Percentiles rank a stretch among this genome's conserved stretches.
Conservation (phyloP, 2,888 invertebrate species). For the Oxyscelio sp. region DNA sequence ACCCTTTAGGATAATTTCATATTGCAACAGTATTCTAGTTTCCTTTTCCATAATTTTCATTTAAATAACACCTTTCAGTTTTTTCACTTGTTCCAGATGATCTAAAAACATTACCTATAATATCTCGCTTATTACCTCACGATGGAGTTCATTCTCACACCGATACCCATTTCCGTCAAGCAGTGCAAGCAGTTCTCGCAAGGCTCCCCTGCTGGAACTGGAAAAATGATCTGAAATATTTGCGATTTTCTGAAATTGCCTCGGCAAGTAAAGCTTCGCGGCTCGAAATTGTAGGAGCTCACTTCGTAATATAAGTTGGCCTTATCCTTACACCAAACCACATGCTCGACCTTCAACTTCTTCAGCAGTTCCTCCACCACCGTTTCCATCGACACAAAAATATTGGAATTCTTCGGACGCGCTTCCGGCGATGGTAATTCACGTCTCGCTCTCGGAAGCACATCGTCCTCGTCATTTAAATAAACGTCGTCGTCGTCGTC, state of each 20-base stretch:
- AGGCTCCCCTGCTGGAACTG: constrained; percentile 91
- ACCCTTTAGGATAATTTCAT: too few species aligned
- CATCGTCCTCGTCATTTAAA: constrained; percentile 40
- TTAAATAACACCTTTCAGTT: too few species aligned
- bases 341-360: constrained; percentile 92
- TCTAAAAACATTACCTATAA: too few species aligned
- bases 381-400: constrained; percentile 92
- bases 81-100: too few species aligned
- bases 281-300: constrained; percentile 9
- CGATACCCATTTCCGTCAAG: constrained; percentile 92
- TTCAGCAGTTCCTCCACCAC: constrained; percentile 91
- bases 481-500: constrained; percentile 75
- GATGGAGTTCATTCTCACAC: constrained; percentile 91
- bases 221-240: constrained; percentile 90
- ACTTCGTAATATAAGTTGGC: constrained; percentile 92
- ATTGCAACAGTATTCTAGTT: too few species aligned
- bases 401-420: constrained; percentile 79
- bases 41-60: too few species aligned
- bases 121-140: too few species aligned
- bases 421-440: constrained; percentile 54
- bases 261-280: not conserved
- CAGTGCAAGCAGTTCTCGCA: constrained; percentile 93
- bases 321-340: constrained; percentile 92
- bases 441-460: constrained; percentile 2
- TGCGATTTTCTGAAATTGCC: constrained; percentile 27